Conservation (phyloP, 2,888 invertebrate species). For the Ennomos quercinarius region DNA sequence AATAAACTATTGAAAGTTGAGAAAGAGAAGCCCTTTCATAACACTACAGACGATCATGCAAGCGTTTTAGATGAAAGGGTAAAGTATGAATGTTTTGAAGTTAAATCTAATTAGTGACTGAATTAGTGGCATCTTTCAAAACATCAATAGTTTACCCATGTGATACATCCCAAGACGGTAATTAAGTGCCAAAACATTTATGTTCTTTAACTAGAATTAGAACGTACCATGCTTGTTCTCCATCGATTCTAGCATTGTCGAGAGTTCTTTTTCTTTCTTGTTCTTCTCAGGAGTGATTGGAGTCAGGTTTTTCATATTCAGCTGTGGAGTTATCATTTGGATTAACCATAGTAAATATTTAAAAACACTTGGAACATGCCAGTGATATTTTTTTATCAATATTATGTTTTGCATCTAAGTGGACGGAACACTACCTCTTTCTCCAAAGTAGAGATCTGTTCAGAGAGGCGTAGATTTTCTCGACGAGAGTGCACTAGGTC, state of each 20-base stretch:
- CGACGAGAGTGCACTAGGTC: conserved; percentile 92
- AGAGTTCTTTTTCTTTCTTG: conserved; percentile 88
- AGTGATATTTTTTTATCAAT: no score
- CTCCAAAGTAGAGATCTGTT: conserved; percentile 91
- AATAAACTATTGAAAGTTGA: conserved; percentile 88
- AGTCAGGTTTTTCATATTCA: conserved; percentile 86
- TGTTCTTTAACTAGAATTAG: conserved; percentile 3
- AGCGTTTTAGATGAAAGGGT: conserved; percentile 81
- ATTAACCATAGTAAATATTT: no score
- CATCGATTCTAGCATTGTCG: conserved; percentile 91
- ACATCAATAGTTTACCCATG: conserved; percentile 86
- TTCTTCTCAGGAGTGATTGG: conserved; percentile 87
- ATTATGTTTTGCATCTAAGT: background rate
- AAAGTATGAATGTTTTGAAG: conserved; percentile 84
- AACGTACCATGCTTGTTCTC: conserved; percentile 93
- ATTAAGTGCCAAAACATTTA: conserved; percentile 34
- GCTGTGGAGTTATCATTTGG: conserved; percentile 59
- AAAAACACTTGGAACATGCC: no score
- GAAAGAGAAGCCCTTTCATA: conserved; percentile 77
- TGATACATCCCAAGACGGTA: conserved; percentile 31
- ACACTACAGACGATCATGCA: conserved; percentile 73
- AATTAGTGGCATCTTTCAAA: conserved; percentile 65
- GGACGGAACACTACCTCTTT: conserved; percentile 87
- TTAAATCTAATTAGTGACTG: conserved; percentile 40
- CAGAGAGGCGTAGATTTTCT: conserved; percentile 91